Percentiles rank a stretch among this genome's conserved stretches.
phyloP scores from a whole-genome alignment of 2,888 invertebrate species.

The Drosophila heteroneura region DNA sequence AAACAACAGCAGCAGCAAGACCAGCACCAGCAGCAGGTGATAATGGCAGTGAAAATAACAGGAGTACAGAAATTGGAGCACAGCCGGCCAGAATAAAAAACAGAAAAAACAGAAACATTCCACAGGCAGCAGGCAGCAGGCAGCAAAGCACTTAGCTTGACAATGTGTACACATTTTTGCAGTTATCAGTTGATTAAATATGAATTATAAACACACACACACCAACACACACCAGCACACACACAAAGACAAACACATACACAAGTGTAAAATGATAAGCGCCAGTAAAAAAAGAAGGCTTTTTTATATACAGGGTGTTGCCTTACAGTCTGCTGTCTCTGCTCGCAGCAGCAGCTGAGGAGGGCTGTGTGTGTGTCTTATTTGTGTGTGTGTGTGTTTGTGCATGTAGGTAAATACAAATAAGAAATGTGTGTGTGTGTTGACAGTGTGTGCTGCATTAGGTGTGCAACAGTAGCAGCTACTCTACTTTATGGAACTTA shows the following conservation, averaged over 20 bases:
- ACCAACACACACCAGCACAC: conserved; percentile 15
- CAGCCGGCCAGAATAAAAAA: conserved; percentile 1
- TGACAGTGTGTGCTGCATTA: not conserved
- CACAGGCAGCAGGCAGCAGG: not conserved
- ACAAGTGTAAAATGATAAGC: conserved; percentile 71
- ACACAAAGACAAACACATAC: not conserved
- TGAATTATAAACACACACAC: conserved; percentile 66
- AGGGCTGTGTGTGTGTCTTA: not conserved
- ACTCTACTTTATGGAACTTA: not conserved
- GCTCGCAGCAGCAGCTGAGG: not conserved
- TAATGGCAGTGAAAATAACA: conserved; percentile 68
- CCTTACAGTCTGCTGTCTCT: not conserved
- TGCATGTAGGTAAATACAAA: not conserved
- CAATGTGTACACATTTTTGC: conserved; percentile 50
- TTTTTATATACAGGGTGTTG: conserved; percentile 63
- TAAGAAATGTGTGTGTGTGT: not conserved
- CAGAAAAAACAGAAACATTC: not conserved
- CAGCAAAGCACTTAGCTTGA: conserved; percentile 24
- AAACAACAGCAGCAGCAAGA: not conserved
- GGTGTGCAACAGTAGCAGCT: conserved; percentile 11
- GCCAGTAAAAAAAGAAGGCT: conserved; percentile 51
- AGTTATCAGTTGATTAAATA: conserved; percentile 80
- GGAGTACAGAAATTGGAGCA: conserved; percentile 75
- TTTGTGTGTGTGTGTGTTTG: not conserved
- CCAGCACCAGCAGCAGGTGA: conserved; percentile 66